Conservation (phyloP, 2,888 invertebrate species). For the Dryocosmus kuriphilus region DNA sequence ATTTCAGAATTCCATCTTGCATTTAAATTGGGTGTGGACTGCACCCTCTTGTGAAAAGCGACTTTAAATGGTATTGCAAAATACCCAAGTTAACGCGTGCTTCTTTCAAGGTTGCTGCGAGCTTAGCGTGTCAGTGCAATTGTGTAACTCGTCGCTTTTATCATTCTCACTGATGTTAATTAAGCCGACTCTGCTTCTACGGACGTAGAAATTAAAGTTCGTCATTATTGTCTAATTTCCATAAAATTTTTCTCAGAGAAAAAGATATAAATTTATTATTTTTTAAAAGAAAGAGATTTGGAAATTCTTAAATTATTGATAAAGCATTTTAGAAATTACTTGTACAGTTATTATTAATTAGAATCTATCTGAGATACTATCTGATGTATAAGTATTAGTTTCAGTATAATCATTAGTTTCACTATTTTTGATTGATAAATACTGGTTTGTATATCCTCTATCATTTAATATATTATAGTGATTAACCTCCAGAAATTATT, state of each 20-base stretch:
- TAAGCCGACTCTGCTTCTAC: constrained; percentile 46
- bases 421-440: constrained; percentile 5
- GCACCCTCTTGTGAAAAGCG: constrained; percentile 18
- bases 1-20: background rate
- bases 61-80: constrained; percentile 37
- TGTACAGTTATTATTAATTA: background rate
- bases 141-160: constrained; percentile 60
- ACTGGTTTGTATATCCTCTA: background rate
- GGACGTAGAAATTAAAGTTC: constrained; percentile 35
- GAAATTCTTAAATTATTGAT: background rate
- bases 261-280: background rate
- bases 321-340: constrained; percentile 10
- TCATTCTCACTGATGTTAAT: constrained; percentile 61
- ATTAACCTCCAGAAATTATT: constrained; percentile 14
- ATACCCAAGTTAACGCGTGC: constrained; percentile 44
- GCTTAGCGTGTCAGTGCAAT: constrained; percentile 55
- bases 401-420: background rate
- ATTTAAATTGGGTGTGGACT: constrained; percentile 11
- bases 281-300: background rate
- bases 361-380: background rate
- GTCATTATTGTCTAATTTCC: background rate
- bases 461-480: constrained; percentile 28
- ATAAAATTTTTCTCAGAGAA: background rate
- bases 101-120: constrained; percentile 56
- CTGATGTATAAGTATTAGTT: background rate